A percentile compares a stretch with the other conserved stretches of the same genome.
These are phyloP conservation scores for Corythoichthys intestinalis DNA, from an alignment of 2,113 vertebrate species.

Conservation along the genomic window DNA sequence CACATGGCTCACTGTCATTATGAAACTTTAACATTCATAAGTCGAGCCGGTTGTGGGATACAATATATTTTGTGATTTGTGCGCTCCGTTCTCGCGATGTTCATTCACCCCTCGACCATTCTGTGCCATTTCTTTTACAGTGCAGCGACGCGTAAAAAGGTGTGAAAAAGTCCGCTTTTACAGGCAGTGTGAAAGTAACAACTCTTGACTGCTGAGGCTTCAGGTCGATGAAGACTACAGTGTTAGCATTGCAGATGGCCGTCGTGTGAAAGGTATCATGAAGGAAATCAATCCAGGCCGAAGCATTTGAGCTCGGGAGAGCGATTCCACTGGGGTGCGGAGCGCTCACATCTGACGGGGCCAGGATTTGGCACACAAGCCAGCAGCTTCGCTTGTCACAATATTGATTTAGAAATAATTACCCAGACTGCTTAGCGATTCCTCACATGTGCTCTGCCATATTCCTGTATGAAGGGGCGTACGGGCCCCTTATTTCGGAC, in stretches of 20 bases:
- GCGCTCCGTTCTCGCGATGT: neutral
- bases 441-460: conserved; percentile 37
- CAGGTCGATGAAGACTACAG: conserved; percentile 48
- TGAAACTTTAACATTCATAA: neutral
- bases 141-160: neutral
- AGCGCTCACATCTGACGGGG: conserved; percentile 40
- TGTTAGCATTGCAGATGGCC: conserved; percentile 61
- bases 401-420: conserved; percentile 75
- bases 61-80: neutral
- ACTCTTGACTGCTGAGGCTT: conserved; percentile 1
- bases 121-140: neutral
- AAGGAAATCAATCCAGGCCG: conserved; percentile 58
- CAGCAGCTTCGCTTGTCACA: conserved; percentile 63
- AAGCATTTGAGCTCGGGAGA: conserved; percentile 39
- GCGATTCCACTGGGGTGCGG: conserved; percentile 44
- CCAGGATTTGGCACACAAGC: conserved; percentile 54
- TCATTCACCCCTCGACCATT: neutral
- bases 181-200: neutral
- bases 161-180: neutral
- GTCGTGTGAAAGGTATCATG: conserved; percentile 56
- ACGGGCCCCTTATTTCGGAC: conserved; percentile 19
- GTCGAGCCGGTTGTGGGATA: neutral
- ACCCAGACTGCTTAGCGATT: conserved; percentile 65
- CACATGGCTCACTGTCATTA: neutral
- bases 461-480: neutral